Base-by-base conservation (phyloP, 2,888 invertebrate species). In the Eubasilissa splendida region DNA sequence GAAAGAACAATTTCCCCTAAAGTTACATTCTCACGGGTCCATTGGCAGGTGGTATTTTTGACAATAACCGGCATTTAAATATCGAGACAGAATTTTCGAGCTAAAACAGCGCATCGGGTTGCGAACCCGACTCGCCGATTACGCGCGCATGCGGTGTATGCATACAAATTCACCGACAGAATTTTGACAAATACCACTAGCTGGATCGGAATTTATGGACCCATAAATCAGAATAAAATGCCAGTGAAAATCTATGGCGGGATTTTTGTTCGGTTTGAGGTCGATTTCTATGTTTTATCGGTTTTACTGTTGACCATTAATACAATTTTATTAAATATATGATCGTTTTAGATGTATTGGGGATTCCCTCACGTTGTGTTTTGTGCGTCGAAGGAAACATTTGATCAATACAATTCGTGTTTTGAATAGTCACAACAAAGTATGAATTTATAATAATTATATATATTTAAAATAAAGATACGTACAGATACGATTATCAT, bases 141-240 rank as follows among this genome's bases (percentile, higher is more conserved):
- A 53, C 75, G 63, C 75, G 71, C 66, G 65, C 63, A 71, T 80
- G 78, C 77, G 76, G 71, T 74, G 65, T 68, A 71, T 80, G 78
- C 77, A 78, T 77, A 80, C 82, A 83, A 83, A 82, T 70, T 76
- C 75, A 54, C 70, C 58, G 42, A 76, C 58, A 70, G 58, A 76
- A 53, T 78, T 82, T 82, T 83, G 83, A 83, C 83, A 83, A 82
- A 83, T 83, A 83, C 81, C 81, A 81, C 76, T 54, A 76, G 75
- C 58, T 31, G 76, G 79, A 60, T 80, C 73, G 58, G 56, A 81
- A 83, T 83, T 83, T 83, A 83, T 81, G 80, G 63, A 60, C 71
- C n/a, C 78, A 80, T 83, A 83, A 83, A 83, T 83, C 83, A 81
- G 81, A 81, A 81, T 83, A 80, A 81, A 81, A 79, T 80, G 78